These are phyloP conservation scores for Chelonus formosanus DNA, from an alignment of 2,888 invertebrate genomes.

Conservation along the genomic window DNA sequence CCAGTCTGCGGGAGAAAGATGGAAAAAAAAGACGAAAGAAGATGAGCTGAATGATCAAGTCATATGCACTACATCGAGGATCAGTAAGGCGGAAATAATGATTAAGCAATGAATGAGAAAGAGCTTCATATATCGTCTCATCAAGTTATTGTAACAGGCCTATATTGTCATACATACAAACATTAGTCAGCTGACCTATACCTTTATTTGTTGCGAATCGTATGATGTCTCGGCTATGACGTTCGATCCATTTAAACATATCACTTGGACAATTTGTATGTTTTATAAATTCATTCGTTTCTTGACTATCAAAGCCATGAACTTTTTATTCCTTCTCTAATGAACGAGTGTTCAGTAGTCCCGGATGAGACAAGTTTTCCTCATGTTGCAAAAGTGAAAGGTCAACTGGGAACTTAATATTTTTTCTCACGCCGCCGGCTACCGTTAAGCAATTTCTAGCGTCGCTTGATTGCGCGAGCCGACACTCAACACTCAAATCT, in stretches of 20 bases:
- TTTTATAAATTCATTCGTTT: conserved; percentile 45
- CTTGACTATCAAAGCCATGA: background rate
- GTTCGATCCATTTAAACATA: conserved; percentile 46
- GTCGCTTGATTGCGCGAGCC: conserved; percentile 22
- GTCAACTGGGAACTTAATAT: conserved; percentile 28
- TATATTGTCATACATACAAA: conserved; percentile 51
- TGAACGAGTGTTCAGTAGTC: background rate
- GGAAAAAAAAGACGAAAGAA: conserved; percentile 15
- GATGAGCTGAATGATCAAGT: conserved; percentile 17
- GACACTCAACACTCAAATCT: conserved; percentile 17
- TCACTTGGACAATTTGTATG: conserved; percentile 60
- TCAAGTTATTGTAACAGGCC: conserved; percentile 42
- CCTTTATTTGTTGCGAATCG: conserved; percentile 67
- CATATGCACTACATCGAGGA: conserved; percentile 9
- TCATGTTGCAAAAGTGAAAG: conserved; percentile 27
- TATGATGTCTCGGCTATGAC: conserved; percentile 65
- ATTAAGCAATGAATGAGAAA: conserved; percentile 61
- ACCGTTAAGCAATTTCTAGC: conserved; percentile 30
- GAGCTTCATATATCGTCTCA: conserved; percentile 57
- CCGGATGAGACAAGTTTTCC: conserved; percentile 8
- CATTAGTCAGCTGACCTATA: conserved; percentile 30
- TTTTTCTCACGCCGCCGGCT: conserved; percentile 32
- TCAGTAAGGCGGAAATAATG: conserved; percentile 59
- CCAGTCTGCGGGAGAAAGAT: background rate
- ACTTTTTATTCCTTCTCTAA: conserved; percentile 7